Evolutionary conservation across 2,888 invertebrate species (phyloP).

Genomic region (Hydropsyche betteni): DNA sequence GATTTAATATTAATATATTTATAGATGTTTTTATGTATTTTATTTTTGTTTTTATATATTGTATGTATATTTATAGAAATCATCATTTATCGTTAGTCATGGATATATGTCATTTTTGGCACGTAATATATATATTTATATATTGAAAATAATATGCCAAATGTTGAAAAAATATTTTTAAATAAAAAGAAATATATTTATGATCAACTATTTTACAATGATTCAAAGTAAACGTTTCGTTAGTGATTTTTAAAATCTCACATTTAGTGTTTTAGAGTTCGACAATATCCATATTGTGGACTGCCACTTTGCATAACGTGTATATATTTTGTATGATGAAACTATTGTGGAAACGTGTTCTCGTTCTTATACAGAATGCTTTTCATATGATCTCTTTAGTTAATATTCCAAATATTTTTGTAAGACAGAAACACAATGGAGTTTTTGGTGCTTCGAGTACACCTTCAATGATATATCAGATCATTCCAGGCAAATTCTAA

Average conservation of each 20-base stretch:
- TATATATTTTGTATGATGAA: too few species aligned
- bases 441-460: background rate
- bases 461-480: background rate
- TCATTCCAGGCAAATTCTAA: too few species aligned
- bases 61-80: slow-evolving; percentile 14
- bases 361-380: background rate
- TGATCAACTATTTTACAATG: background rate
- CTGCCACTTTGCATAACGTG: too few species aligned
- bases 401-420: slow-evolving; percentile 11
- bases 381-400: slow-evolving; percentile 16
- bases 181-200: background rate
- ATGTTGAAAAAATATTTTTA: slow-evolving; percentile 12
- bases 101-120: slow-evolving; percentile 17
- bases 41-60: background rate
- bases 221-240: slow-evolving; percentile 1
- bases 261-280: background rate
- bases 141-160: slow-evolving; percentile 2
- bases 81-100: background rate
- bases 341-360: too few species aligned
- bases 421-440: background rate
- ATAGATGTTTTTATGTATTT: slow-evolving; percentile 3
- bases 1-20: slow-evolving; percentile 9
- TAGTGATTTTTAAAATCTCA: slow-evolving; percentile 18
- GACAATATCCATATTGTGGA: too few species aligned
- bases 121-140: slow-evolving; percentile 3